Conservation (phyloP, 2,888 invertebrate species). For the Melinopterus prodromus region DNA sequence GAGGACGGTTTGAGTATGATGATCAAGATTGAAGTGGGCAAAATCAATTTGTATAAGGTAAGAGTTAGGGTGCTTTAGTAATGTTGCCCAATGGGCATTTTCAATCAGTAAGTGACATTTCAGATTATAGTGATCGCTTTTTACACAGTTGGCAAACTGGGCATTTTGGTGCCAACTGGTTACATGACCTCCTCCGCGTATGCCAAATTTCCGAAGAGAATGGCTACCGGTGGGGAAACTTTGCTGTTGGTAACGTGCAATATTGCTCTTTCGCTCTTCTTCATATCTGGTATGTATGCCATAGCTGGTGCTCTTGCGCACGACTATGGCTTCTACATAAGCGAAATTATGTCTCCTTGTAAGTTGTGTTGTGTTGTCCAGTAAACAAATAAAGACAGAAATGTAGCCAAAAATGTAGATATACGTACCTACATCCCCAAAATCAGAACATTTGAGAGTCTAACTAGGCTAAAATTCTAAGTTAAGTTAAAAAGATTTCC, state of each 20-base stretch:
- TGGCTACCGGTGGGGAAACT: constrained; percentile 40
- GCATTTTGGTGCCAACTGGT: constrained; percentile 43
- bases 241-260: constrained; percentile 34
- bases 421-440: too few species aligned
- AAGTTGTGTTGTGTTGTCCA: constrained; percentile 12
- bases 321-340: constrained; percentile 29
- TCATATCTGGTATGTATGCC: constrained; percentile 35
- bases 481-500: too few species aligned
- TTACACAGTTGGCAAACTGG: constrained; percentile 39
- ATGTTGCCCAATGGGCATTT: not conserved
- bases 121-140: constrained; percentile 35
- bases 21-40: constrained; percentile 33
- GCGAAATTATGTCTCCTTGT: constrained; percentile 41
- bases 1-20: constrained; percentile 33
- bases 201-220: constrained; percentile 38
- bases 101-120: constrained; percentile 8
- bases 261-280: constrained; percentile 32
- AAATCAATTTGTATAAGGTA: constrained; percentile 34
- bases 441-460: too few species aligned
- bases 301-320: constrained; percentile 40
- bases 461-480: too few species aligned
- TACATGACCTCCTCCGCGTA: constrained; percentile 46
- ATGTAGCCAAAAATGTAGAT: too few species aligned
- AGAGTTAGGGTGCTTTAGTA: not conserved
- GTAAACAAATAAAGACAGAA: too few species aligned